phyloP scores from a whole-genome alignment of 2,888 invertebrate species.

The Sepioteuthis lessoniana region DNA sequence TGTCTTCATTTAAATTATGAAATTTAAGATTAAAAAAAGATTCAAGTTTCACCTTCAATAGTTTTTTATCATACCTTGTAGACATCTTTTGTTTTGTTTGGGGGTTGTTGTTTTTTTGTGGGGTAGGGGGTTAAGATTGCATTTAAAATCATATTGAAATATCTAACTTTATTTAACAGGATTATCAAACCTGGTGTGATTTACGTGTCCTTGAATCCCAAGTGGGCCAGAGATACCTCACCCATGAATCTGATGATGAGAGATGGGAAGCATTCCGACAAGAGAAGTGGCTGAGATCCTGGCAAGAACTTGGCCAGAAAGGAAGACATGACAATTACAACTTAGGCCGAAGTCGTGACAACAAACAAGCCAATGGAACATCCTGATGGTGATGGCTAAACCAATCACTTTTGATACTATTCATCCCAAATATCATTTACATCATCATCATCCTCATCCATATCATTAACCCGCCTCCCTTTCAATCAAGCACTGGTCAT shows the following conservation, averaged over 20 bases:
- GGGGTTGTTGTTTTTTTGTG: neutral
- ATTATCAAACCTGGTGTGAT: constrained; percentile 95
- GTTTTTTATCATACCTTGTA: too few species aligned
- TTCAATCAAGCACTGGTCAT: neutral
- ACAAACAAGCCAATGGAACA: constrained; percentile 59
- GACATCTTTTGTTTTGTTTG: neutral
- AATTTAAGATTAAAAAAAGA: too few species aligned
- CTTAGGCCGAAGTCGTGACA: constrained; percentile 67
- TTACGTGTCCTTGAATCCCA: constrained; percentile 87
- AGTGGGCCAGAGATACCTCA: constrained; percentile 87
- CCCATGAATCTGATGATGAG: constrained; percentile 94
- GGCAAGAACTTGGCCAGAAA: constrained; percentile 73
- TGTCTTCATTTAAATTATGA: too few species aligned
- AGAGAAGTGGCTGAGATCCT: constrained; percentile 75
- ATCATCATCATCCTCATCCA: neutral
- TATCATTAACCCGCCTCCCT: neutral
- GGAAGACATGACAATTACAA: constrained; percentile 71
- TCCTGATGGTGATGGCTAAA: neutral
- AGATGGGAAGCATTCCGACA: constrained; percentile 84
- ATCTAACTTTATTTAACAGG: constrained; percentile 76
- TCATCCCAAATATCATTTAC: too few species aligned
- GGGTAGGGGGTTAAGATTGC: too few species aligned
- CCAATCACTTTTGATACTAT: neutral
- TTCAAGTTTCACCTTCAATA: too few species aligned
- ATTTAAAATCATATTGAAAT: too few species aligned